These are phyloP conservation scores for Catagonus wagneri DNA, from an alignment of 2,113 vertebrate species.

Conservation along the genomic window DNA sequence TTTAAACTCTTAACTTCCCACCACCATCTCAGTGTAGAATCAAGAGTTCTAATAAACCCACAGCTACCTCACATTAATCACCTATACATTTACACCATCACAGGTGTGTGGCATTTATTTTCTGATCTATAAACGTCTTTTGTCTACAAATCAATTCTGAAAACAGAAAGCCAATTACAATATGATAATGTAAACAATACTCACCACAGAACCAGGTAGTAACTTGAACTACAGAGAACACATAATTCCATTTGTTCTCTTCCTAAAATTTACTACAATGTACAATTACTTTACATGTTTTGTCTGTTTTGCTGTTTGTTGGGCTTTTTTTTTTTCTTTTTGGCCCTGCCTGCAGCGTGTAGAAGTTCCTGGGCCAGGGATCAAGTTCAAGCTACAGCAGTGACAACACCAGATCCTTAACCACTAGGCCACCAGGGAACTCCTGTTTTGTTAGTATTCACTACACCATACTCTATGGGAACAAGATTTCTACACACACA, in stretches of 20 bases:
- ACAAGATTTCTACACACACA: not conserved
- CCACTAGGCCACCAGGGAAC: too few relatives aligned
- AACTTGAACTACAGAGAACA: not conserved
- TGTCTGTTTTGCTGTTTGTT: not conserved
- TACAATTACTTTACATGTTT: not conserved
- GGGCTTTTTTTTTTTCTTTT: too few relatives aligned
- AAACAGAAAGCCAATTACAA: not conserved
- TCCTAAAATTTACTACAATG: not conserved
- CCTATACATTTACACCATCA: not conserved
- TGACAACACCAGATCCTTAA: too few relatives aligned
- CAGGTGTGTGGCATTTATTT: not conserved
- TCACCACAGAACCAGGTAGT: not conserved
- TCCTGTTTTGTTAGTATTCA: not conserved
- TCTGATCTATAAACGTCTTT: not conserved
- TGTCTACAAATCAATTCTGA: not conserved
- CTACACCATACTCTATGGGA: not conserved
- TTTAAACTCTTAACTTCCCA: not conserved
- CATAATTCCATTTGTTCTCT: not conserved
- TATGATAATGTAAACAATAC: not conserved
- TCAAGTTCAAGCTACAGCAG: too few relatives aligned
- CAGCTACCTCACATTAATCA: not conserved
- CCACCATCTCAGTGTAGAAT: not conserved
- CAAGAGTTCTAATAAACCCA: not conserved
- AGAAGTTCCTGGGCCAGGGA: too few relatives aligned
- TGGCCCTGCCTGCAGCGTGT: too few relatives aligned